Conservation (phyloP, 2,888 invertebrate species). For the Tipula unca region DNA sequence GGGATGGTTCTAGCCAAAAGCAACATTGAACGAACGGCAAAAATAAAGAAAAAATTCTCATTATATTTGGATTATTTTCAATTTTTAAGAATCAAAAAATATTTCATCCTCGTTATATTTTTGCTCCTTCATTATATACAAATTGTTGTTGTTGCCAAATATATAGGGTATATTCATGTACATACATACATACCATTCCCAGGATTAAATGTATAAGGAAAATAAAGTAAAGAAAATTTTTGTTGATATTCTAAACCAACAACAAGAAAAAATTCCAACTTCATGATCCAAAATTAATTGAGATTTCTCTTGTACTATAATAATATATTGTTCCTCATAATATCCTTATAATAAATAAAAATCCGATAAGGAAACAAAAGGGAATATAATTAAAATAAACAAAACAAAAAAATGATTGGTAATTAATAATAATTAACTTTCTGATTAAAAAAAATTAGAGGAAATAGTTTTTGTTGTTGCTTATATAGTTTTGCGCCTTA, state of each 20-base stretch:
- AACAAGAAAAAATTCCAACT: neutral
- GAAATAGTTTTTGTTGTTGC: neutral
- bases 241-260: neutral
- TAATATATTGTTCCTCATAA: neutral
- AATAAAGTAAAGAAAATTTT: too few relatives aligned
- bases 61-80: neutral
- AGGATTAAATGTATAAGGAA: neutral
- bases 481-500: neutral
- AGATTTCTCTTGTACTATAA: neutral
- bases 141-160: neutral
- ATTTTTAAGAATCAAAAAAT: neutral
- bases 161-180: neutral
- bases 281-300: constrained; percentile 14
- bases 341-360: neutral
- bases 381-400: neutral
- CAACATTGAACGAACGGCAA: neutral
- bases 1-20: neutral
- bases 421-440: constrained; percentile 8
- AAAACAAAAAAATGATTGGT: neutral
- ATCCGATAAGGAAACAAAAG: neutral
- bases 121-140: neutral
- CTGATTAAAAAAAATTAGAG: neutral
- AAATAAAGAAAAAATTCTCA: neutral
- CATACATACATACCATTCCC: neutral
- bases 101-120: neutral